These are phyloP conservation scores for Oryzias melastigma DNA, from an alignment of 2,113 vertebrate species.

Conservation along the genomic window DNA sequence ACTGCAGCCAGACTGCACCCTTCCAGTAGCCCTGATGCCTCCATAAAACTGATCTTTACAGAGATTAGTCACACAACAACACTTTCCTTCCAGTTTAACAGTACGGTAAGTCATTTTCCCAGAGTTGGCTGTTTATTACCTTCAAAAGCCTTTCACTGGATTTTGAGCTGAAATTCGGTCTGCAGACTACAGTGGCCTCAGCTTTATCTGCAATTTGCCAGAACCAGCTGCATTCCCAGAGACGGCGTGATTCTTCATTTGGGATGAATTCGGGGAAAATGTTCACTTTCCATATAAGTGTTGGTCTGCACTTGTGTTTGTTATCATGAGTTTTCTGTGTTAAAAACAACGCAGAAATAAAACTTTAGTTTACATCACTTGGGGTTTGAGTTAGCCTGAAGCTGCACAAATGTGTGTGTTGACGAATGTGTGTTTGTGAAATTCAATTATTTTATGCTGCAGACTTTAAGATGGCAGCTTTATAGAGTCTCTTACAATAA, in stretches of 20 bases:
- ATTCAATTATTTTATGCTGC: constrained; percentile 16
- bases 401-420: not conserved
- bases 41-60: not conserved
- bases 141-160: too few species aligned
- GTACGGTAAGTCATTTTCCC: not conserved
- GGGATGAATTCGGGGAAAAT: too few species aligned
- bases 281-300: too few species aligned
- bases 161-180: too few species aligned
- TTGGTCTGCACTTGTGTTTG: too few species aligned
- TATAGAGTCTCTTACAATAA: constrained; percentile 15
- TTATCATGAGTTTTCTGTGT: too few species aligned
- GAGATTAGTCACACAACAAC: not conserved
- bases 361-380: too few species aligned
- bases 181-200: too few species aligned
- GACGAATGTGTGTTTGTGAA: not conserved
- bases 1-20: not conserved
- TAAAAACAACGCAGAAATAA: too few species aligned
- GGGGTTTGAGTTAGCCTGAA: constrained; percentile 12
- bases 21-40: not conserved
- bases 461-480: constrained; percentile 32
- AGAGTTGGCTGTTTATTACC: not conserved
- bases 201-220: too few species aligned
- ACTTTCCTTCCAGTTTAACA: not conserved
- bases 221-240: too few species aligned
- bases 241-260: too few species aligned